Conservation (phyloP, 2,113 vertebrate species). For the Syngnathus typhle region DNA sequence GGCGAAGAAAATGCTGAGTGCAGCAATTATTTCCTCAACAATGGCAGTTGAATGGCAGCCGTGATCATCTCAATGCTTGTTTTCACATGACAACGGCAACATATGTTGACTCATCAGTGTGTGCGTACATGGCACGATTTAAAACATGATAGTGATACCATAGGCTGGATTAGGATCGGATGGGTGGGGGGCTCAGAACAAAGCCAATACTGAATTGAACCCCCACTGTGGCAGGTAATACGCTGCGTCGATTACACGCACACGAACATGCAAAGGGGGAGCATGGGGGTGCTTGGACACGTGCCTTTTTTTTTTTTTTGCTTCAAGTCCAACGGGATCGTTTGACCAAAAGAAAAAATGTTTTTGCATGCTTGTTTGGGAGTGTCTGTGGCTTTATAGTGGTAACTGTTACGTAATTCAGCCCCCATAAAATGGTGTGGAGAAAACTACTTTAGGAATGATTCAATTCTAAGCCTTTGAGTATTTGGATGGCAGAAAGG, state of each 20-base stretch:
- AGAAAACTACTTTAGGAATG: no score
- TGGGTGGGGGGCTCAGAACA: neutral
- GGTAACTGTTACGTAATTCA: no score
- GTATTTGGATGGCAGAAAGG: no score
- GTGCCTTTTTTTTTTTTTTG: no score
- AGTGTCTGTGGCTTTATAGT: no score
- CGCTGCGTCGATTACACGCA: neutral
- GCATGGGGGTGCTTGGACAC: no score
- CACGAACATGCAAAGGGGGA: no score
- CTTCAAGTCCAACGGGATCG: no score
- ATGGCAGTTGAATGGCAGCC: neutral
- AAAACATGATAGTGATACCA: neutral
- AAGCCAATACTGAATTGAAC: neutral
- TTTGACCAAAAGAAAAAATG: no score
- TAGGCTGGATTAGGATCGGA: neutral
- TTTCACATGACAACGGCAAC: neutral
- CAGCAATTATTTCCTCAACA: neutral
- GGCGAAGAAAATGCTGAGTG: conserved; percentile 1
- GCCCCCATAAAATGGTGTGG: no score
- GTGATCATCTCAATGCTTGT: neutral
- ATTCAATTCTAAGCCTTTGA: no score
- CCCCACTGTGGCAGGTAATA: neutral
- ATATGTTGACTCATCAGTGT: conserved; percentile 8
- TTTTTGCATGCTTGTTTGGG: no score
- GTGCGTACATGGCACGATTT: neutral